Evolutionary conservation across 2,888 invertebrate genomes (phyloP).

Genomic region (Pseudococcus jackbeardsleyi): DNA sequence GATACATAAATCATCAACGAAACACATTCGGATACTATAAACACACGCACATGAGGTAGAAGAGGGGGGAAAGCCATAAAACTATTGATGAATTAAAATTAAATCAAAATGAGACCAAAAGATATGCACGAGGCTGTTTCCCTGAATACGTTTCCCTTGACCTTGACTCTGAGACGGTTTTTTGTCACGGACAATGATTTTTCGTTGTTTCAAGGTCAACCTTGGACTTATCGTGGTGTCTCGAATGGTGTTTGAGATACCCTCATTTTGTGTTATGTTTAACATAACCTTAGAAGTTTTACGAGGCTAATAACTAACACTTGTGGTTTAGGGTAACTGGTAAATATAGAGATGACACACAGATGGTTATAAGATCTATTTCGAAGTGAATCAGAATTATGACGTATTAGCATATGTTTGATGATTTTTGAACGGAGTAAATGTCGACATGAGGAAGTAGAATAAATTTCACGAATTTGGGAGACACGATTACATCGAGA

Average conservation of each 20-base stretch:
- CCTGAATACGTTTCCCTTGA: background rate
- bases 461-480: background rate
- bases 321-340: background rate
- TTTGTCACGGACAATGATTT: background rate
- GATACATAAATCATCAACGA: background rate
- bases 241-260: background rate
- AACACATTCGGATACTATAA: background rate
- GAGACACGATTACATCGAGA: background rate
- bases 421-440: background rate
- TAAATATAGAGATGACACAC: background rate
- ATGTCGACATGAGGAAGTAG: background rate
- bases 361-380: background rate
- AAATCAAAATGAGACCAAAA: background rate
- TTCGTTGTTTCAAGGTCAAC: background rate
- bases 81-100: background rate
- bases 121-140: background rate
- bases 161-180: conserved; percentile 11
- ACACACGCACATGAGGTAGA: background rate
- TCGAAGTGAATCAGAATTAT: too few species aligned
- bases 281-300: background rate
- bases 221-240: conserved; percentile 2
- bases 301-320: background rate
- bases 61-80: conserved; percentile 7
- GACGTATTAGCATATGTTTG: background rate
- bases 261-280: background rate